These are phyloP conservation scores for Potamarius usumacintae DNA, from an alignment of 2,113 vertebrate genomes.

Conservation along the genomic window DNA sequence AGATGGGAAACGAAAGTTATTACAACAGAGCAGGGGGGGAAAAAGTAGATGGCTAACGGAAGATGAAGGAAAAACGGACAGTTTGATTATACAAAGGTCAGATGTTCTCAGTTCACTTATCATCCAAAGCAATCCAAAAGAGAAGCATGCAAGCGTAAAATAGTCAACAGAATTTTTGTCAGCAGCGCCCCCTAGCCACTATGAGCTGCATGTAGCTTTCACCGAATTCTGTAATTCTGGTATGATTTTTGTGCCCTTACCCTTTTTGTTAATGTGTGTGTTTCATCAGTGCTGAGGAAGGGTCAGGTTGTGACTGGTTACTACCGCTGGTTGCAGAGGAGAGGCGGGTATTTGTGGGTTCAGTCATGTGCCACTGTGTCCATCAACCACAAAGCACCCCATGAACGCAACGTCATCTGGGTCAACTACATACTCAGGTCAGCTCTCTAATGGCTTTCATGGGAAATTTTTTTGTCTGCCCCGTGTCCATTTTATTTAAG, in stretches of 20 bases:
- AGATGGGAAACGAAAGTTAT: slow-evolving; percentile 30
- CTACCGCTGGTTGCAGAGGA: slow-evolving; percentile 87
- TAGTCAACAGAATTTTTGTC: slow-evolving; percentile 20
- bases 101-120: slow-evolving; percentile 24
- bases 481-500: slow-evolving; percentile 35
- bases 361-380: slow-evolving; percentile 88
- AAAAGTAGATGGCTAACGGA: slow-evolving; percentile 10
- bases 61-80: neutral
- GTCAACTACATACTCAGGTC: slow-evolving; percentile 90
- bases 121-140: slow-evolving; percentile 2
- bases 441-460: slow-evolving; percentile 41
- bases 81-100: slow-evolving; percentile 34
- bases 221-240: neutral
- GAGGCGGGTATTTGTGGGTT: slow-evolving; percentile 87
- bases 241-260: neutral
- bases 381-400: slow-evolving; percentile 85
- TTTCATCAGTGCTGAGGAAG: slow-evolving; percentile 82
- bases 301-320: slow-evolving; percentile 87
- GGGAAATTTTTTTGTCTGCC: slow-evolving; percentile 15
- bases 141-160: neutral
- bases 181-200: slow-evolving; percentile 46
- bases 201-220: neutral
- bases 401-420: slow-evolving; percentile 90
- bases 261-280: slow-evolving; percentile 16
- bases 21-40: neutral